These are phyloP conservation scores for Anabas testudineus DNA, from an alignment of 2,797 vertebrate species.

Conservation along the genomic window DNA sequence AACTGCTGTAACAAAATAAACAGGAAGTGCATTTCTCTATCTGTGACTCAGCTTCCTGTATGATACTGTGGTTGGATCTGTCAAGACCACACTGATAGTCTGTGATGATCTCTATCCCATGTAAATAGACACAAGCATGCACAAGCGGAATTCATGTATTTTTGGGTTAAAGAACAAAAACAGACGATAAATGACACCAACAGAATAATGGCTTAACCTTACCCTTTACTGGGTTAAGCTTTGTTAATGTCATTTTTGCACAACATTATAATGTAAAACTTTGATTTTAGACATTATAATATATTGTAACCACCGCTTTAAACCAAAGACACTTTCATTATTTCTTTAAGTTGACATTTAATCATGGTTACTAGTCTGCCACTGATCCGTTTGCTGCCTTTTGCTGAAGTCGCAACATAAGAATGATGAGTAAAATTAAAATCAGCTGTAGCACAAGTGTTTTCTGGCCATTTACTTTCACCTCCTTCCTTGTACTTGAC, in stretches of 20 bases:
- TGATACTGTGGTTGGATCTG: slow-evolving; percentile 44
- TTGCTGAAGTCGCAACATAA: neutral
- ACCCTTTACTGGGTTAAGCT: neutral
- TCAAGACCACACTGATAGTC: slow-evolving; percentile 27
- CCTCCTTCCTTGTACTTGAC: neutral
- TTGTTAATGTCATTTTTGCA: too few relatives aligned
- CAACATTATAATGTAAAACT: too few relatives aligned
- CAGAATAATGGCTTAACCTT: neutral
- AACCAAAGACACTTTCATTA: neutral
- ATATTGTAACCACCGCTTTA: too few relatives aligned
- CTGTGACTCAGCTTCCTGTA: slow-evolving; percentile 72
- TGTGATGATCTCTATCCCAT: neutral
- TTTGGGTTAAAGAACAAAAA: neutral
- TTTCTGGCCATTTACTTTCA: slow-evolving; percentile 5
- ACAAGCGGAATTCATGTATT: neutral
- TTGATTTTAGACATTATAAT: too few relatives aligned
- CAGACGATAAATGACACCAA: neutral
- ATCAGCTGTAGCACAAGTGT: neutral
- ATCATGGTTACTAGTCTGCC: neutral
- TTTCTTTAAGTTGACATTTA: neutral
- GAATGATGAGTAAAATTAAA: neutral
- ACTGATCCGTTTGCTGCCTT: neutral
- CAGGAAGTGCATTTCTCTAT: slow-evolving; percentile 61
- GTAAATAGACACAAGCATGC: neutral
- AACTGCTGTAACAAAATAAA: slow-evolving; percentile 41